These are phyloP conservation scores for Xenopus laevis DNA, from an alignment of 2,113 vertebrate species.

Conservation along the genomic window DNA sequence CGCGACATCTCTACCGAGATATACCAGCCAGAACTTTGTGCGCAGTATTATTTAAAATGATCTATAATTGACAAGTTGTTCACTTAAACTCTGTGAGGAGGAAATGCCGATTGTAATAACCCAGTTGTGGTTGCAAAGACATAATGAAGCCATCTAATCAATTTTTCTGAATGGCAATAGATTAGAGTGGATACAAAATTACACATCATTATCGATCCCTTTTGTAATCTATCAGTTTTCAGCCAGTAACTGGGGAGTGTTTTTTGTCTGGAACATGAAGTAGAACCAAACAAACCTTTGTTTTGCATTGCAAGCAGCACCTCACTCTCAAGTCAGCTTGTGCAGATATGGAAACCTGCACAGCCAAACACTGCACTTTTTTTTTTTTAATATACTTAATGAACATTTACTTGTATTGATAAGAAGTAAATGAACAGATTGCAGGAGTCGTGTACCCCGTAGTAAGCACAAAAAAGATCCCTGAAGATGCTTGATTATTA, in stretches of 20 bases:
- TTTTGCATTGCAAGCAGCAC: not conserved
- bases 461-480: conserved; percentile 35
- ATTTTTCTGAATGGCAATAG: conserved; percentile 46
- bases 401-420: conserved; percentile 33
- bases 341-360: conserved; percentile 9
- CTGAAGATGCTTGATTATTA: conserved; percentile 36
- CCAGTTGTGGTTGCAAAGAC: conserved; percentile 48
- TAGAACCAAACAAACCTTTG: not conserved
- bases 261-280: not conserved
- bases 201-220: conserved; percentile 36
- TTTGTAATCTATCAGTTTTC: conserved; percentile 41
- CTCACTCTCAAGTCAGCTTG: not conserved
- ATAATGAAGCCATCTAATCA: conserved; percentile 51
- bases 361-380: conserved; percentile 3
- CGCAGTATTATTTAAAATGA: conserved; percentile 49
- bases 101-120: conserved; percentile 40
- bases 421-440: conserved; percentile 34
- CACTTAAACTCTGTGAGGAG: conserved; percentile 44
- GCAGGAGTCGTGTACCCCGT: conserved; percentile 20
- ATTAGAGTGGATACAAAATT: conserved; percentile 48
- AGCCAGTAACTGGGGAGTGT: conserved; percentile 5
- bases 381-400: conserved; percentile 19
- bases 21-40: conserved; percentile 29
- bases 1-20: no score
- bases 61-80: conserved; percentile 50